Evolutionary conservation across 2,888 invertebrate species (phyloP).

Genomic region (Ctenicera cuprea): DNA sequence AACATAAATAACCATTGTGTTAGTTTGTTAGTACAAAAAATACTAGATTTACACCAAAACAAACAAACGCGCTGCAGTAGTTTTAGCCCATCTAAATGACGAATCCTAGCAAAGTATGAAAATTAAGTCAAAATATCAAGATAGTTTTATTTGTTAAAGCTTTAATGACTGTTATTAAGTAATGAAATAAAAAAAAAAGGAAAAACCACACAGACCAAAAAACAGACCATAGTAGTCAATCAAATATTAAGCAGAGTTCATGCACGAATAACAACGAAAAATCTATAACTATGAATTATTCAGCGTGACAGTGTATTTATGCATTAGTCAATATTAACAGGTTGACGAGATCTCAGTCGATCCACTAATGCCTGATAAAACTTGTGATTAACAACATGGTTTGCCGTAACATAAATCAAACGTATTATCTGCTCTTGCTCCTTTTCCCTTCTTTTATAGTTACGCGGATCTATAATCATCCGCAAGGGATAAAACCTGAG

Average conservation of each 20-base stretch:
- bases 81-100: too few relatives aligned
- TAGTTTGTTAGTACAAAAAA: too few relatives aligned
- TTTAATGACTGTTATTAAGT: too few relatives aligned
- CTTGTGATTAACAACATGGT: constrained; percentile 36
- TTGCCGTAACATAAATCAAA: constrained; percentile 37
- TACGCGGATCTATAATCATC: constrained; percentile 39
- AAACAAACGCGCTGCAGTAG: too few relatives aligned
- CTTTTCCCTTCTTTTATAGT: constrained; percentile 15
- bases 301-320: constrained; percentile 33
- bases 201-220: background rate
- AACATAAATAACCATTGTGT: too few relatives aligned
- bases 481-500: constrained; percentile 42
- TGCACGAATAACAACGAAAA: constrained; percentile 39
- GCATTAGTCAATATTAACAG: constrained; percentile 46
- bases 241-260: constrained; percentile 21
- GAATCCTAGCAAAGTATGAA: too few relatives aligned
- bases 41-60: too few relatives aligned
- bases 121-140: too few relatives aligned
- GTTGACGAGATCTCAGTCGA: constrained; percentile 41
- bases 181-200: too few relatives aligned
- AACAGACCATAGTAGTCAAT: constrained; percentile 10
- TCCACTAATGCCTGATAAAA: constrained; percentile 36
- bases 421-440: constrained; percentile 30
- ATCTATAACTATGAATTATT: constrained; percentile 46
- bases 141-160: too few relatives aligned